Evolutionary conservation across 2,113 vertebrate genomes (phyloP), one percentile per base, ranked within the genome.

Genomic region (Silurus meridionalis): DNA sequence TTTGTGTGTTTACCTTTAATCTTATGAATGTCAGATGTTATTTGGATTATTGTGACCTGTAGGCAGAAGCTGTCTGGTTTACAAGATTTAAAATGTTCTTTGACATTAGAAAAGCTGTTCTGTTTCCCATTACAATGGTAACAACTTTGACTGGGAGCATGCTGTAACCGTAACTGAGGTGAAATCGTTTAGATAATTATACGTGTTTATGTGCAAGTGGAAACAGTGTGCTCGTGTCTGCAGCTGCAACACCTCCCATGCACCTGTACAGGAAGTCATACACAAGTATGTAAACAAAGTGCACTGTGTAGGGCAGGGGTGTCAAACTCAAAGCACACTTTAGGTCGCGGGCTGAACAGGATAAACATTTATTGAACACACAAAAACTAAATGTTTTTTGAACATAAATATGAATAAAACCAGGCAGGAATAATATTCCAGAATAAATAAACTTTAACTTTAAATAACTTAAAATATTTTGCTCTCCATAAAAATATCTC

Each of bases 181-280:
- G 46, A 72, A 53, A 50, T n/a, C 23, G 55, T 46, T 10, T 6
- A 9, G 52, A 37, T 67, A 53, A 63, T 25, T 75, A 58, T 48
- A 71, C 28, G 11, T 52, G 14, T 46, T 69, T 83, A 74, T 66
- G 74, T 60, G 19, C 71, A 77, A 71, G 80, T 85, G 86, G 88
- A 91, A 89, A 55, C 88, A 91, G 74, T 83, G 84, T 89, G 88
- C 87, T 92, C 86, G 87, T 79, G 69, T 60, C 71, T 81, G 4
- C 60, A 84, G 23, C 69, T 67, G 50, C 10, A 19, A 58, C 53
- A 37, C 15, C 80, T 15, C 5, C 21, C 8, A 1, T 19, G 46
- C 48, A 63, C 23, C 46, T 37, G 5, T 74, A 83, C n/a, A 66
- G 58, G 71, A 50, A 55, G 11, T 37, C 53, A 28, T 37, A 61